phyloP scores from a whole-genome alignment of 2,888 invertebrate genomes.

The Trichacis sp. region DNA sequence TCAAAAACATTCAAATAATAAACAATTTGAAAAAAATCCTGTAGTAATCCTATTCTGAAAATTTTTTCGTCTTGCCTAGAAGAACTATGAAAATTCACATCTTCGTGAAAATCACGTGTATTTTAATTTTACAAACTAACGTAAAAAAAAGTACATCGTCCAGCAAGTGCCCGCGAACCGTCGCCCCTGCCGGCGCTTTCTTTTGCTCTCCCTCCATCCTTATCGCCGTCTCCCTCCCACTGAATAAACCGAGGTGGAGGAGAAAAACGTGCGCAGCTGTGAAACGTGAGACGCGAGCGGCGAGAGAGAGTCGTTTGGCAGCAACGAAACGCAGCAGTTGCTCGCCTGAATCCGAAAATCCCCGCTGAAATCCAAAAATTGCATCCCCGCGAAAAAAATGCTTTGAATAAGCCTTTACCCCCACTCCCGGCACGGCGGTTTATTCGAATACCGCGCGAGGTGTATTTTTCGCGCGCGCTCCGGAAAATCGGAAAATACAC shows the following conservation, averaged over 20 bases:
- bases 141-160: not conserved
- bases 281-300: conserved; percentile 28
- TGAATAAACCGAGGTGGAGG: conserved; percentile 20
- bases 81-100: no score
- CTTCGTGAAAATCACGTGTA: no score
- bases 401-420: no score
- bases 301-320: conserved; percentile 20
- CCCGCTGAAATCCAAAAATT: not conserved
- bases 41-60: no score
- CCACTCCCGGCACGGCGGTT: no score
- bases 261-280: conserved; percentile 42
- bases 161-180: not conserved
- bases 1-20: no score
- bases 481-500: no score
- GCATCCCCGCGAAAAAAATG: not conserved
- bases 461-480: no score
- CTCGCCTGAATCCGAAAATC: not conserved
- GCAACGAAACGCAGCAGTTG: conserved; percentile 6
- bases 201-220: conserved; percentile 15
- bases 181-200: conserved; percentile 35
- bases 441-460: no score
- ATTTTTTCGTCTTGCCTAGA: no score
- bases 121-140: no score
- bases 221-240: conserved; percentile 19
- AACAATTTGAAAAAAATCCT: no score